Conservation (phyloP, 2,888 invertebrate species). For the Epirrita christyi region DNA sequence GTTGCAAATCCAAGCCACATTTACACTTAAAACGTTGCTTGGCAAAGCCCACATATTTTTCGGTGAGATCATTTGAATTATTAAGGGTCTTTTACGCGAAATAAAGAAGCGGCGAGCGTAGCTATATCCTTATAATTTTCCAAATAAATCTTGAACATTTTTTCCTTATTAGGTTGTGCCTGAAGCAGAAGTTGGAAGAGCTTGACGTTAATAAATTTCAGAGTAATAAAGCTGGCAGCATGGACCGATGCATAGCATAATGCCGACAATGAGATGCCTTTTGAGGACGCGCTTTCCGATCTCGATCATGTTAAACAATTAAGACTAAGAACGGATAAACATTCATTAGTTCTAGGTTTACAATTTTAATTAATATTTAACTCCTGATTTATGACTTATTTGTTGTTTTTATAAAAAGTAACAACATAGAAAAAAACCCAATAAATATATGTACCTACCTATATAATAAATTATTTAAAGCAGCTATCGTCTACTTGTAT, state of each 20-base stretch:
- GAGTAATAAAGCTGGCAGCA: constrained; percentile 52
- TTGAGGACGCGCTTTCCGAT: constrained; percentile 16
- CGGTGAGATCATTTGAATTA: constrained; percentile 36
- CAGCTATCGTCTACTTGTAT: too few species aligned
- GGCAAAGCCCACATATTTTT: constrained; percentile 33
- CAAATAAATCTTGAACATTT: constrained; percentile 58
- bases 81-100: constrained; percentile 39
- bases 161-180: constrained; percentile 59
- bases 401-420: too few species aligned
- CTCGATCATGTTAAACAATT: neutral
- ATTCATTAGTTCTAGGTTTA: too few species aligned
- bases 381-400: too few species aligned
- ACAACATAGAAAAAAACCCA: too few species aligned
- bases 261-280: constrained; percentile 54
- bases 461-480: too few species aligned
- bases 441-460: too few species aligned
- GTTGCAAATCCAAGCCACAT: constrained; percentile 49
- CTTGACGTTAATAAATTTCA: constrained; percentile 56
- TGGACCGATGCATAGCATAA: constrained; percentile 49
- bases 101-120: constrained; percentile 38
- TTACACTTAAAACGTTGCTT: constrained; percentile 45
- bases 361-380: too few species aligned
- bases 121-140: constrained; percentile 53
- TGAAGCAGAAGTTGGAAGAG: constrained; percentile 45
- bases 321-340: too few species aligned